Base-by-base conservation (phyloP, 37 sponge, comb jelly and placozoan genomes). In the Chondrilla cf. caribensis region DNA sequence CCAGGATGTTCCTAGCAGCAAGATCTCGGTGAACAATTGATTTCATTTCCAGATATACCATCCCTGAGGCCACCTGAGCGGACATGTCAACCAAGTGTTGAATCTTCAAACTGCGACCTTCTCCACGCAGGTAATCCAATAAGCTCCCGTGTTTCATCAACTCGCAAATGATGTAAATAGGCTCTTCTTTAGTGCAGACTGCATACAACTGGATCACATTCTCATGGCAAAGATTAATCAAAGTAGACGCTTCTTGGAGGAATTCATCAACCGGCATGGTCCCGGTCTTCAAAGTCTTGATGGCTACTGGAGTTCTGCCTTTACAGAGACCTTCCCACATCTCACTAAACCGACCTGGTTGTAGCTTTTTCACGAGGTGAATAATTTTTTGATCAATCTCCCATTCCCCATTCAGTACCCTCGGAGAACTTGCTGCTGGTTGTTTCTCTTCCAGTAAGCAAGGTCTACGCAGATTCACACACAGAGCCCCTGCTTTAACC, bases 171-270 rank as follows among this genome's bases (percentile, higher is more conserved):
- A 98, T 98, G 58, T 85, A 91, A 66, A 98, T 94, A 31, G 99
- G 99, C 66, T 98, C 99, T 47, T 91, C 91, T 44, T 83, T 81
- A 7, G 94, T 98, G 65, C 99, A 98, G 36, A 98, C 96, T 24
- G 99, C 99, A 58, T 96, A 98, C 32, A 98, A 83, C 75, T 98
- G 99, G 62, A 98, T 93, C 75, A 98, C 86, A 72, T 98, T 98
- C 18, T 87, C 88, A 81, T 98, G 99, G 0, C 99, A 90, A 0
- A 98, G 84, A 38, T 84, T 83, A 80, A 96, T 98, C 99, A 98
- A 96, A 26, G 94, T 85, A 15, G 87, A 72, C 14, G 97, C 97
- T 60, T 97, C 99, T 68, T 98, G 93, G 25, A 98, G 88, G 62
- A 98, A 98, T 83, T 96, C 97, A 14, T 78, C 77, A 2, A 86